Percentiles rank a stretch among this genome's conserved stretches.
Conservation (phyloP, 2,113 vertebrate genomes). For the Prochilodus magdalenae region DNA sequence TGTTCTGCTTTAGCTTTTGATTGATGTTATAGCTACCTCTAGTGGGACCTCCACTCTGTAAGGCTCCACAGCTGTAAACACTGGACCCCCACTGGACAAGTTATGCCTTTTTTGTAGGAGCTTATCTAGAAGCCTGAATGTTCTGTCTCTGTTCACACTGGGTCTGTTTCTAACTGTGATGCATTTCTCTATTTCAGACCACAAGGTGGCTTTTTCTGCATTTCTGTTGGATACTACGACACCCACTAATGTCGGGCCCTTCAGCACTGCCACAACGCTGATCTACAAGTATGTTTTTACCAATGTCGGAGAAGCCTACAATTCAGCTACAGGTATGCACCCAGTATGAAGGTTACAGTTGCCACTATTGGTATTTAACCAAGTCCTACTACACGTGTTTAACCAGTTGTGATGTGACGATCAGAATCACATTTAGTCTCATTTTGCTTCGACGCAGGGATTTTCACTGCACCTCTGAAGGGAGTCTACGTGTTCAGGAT, state of each 20-base stretch:
- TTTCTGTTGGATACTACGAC: background rate
- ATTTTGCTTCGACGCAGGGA: background rate
- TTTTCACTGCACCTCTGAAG: conserved; percentile 37
- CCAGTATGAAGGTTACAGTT: background rate
- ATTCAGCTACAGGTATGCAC: conserved; percentile 35
- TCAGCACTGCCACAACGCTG: background rate
- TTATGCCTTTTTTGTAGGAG: no score
- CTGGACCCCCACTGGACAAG: no score
- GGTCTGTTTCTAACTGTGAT: background rate
- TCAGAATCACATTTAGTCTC: background rate
- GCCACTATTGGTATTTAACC: no score
- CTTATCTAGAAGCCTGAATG: no score
- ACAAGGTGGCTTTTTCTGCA: conserved; percentile 41
- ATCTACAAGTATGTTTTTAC: conserved; percentile 44
- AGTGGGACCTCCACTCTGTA: no score
- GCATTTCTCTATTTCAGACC: background rate
- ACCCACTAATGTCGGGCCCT: background rate
- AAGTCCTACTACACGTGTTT: no score
- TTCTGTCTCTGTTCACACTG: no score
- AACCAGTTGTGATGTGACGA: no score
- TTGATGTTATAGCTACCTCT: no score
- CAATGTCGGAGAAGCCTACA: conserved; percentile 37
- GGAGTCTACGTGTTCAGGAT: conserved; percentile 37
- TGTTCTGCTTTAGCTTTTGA: no score
- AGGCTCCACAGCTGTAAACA: no score